Percentiles rank a stretch among this genome's conserved stretches.
These are phyloP conservation scores for Pagetopsis macropterus DNA, from an alignment of 2,797 vertebrate genomes.

Conservation along the genomic window DNA sequence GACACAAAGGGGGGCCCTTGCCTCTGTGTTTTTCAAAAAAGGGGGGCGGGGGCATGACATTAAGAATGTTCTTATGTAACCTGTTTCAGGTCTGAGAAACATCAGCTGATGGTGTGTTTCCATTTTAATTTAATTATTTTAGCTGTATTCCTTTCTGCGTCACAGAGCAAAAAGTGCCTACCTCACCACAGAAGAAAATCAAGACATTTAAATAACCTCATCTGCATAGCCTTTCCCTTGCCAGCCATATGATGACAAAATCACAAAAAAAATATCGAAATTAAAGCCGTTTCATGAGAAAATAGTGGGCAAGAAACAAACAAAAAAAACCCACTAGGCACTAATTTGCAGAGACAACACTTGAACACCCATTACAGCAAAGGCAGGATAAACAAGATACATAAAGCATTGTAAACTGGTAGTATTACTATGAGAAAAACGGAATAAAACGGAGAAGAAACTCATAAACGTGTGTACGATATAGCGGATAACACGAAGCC, in stretches of 20 bases:
- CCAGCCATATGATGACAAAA: neutral
- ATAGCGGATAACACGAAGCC: neutral
- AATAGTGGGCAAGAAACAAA: neutral
- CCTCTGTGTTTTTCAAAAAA: too few species aligned
- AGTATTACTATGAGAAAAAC: neutral
- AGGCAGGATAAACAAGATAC: too few species aligned
- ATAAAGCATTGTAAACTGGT: neutral
- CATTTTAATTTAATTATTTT: constrained; percentile 37
- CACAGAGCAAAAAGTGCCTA: constrained; percentile 1
- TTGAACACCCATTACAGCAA: neutral
- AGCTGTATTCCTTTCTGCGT: constrained; percentile 9
- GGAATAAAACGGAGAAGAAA: accelerated
- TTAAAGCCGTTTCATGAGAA: neutral
- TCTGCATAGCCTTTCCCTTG: neutral
- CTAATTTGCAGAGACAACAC: too few species aligned
- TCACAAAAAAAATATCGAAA: neutral
- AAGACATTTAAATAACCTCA: neutral
- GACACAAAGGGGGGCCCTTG: neutral
- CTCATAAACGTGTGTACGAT: neutral
- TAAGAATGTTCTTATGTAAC: neutral
- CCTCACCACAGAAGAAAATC: neutral
- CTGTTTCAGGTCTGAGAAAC: constrained; percentile 2
- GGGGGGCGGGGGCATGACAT: neutral
- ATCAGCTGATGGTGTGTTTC: neutral
- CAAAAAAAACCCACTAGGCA: neutral